Percentiles rank a stretch among this genome's conserved stretches.
Evolutionary conservation across 2,797 vertebrate species (phyloP).

Genomic region (Sciaenops ocellatus): DNA sequence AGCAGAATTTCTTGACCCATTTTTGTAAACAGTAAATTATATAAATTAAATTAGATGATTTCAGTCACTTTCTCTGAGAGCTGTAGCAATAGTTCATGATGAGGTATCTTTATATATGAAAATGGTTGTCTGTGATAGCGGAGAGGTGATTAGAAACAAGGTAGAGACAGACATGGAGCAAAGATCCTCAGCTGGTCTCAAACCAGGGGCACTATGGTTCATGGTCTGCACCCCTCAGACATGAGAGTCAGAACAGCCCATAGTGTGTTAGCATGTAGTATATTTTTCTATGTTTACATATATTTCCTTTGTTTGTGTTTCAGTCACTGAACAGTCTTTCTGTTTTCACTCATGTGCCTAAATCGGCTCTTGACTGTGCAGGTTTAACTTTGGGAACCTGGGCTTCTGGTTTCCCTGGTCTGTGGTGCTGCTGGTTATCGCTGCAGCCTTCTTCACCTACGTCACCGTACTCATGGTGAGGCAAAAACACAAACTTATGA

Average conservation of each 20-base stretch:
- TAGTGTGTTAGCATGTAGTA: neutral
- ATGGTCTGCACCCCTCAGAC: too few relatives aligned
- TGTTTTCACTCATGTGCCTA: neutral
- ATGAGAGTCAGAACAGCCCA: neutral
- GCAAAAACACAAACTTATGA: neutral
- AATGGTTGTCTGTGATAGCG: neutral
- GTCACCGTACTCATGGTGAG: conserved; percentile 90
- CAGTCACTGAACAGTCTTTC: neutral
- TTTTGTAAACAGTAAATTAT: too few relatives aligned
- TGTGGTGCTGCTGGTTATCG: conserved; percentile 86
- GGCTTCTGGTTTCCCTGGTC: conserved; percentile 95
- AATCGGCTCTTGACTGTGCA: conserved; percentile 60
- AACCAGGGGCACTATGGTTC: neutral
- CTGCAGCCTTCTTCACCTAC: conserved; percentile 85
- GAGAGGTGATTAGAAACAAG: neutral
- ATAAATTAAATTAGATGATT: too few relatives aligned
- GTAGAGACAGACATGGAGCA: neutral
- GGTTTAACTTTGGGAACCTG: conserved; percentile 88
- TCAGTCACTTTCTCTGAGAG: too few relatives aligned
- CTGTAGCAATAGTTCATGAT: neutral
- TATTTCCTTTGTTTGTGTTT: neutral
- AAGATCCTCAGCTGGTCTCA: neutral
- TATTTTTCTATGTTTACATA: neutral
- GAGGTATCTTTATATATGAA: too few relatives aligned
- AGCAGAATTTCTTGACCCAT: too few relatives aligned